Conservation (phyloP, 2,113 vertebrate genomes). For the Eolophus roseicapilla region DNA sequence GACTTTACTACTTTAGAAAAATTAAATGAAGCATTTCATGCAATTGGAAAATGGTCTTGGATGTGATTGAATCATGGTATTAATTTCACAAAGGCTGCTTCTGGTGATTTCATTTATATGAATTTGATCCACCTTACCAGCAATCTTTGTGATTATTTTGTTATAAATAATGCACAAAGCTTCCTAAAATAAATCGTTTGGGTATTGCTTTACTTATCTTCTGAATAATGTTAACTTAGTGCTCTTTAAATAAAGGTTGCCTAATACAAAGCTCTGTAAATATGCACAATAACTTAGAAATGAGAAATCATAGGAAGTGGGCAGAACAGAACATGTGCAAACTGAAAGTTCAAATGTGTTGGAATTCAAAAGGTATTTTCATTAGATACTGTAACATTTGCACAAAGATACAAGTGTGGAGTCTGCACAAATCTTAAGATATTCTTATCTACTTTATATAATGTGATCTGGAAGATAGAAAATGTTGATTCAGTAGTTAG, state of each 20-base stretch:
- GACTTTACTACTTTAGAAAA: background rate
- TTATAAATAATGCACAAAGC: background rate
- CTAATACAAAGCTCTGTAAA: constrained; percentile 19
- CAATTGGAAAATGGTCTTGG: background rate
- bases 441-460: background rate
- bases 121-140: background rate
- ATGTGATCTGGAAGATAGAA: background rate
- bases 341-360: background rate
- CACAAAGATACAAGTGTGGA: background rate
- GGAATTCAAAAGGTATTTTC: constrained; percentile 11
- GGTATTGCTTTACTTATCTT: background rate
- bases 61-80: background rate
- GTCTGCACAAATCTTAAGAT: background rate
- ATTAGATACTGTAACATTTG: constrained; percentile 26
- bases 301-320: background rate
- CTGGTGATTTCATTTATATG: background rate
- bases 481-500: background rate
- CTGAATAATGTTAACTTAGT: background rate
- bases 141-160: background rate
- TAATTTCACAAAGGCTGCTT: background rate
- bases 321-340: background rate
- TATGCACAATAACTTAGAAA: background rate
- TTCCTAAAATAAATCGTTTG: background rate
- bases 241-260: constrained; percentile 1
- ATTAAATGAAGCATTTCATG: background rate